These are phyloP conservation scores for Protonibea diacanthus DNA, from an alignment of 2,797 vertebrate species.

Conservation along the genomic window DNA sequence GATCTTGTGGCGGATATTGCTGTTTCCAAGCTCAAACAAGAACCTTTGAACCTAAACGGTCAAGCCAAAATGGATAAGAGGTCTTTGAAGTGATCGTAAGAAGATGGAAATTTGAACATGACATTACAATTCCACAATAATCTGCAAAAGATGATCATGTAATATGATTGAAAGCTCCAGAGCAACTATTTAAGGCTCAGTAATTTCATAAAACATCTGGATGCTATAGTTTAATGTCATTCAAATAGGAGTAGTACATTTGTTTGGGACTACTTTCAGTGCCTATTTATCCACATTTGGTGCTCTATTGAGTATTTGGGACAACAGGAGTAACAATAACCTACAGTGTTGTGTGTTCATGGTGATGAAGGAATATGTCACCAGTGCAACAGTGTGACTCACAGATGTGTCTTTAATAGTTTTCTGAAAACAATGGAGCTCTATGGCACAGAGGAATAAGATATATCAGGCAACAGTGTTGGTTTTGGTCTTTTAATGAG, in stretches of 20 bases:
- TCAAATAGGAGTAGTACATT: background rate
- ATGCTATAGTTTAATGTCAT: too few relatives aligned
- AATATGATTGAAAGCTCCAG: background rate
- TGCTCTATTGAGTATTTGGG: background rate
- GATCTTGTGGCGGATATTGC: background rate
- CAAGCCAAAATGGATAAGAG: background rate
- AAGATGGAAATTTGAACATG: background rate
- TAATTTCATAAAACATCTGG: background rate
- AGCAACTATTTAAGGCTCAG: background rate
- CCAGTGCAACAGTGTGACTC: background rate
- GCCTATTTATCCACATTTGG: slow-evolving; percentile 1
- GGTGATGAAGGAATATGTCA: background rate
- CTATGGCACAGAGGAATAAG: background rate
- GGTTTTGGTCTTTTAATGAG: background rate
- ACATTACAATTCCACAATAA: background rate
- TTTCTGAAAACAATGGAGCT: background rate
- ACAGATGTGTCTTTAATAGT: background rate
- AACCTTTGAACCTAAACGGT: background rate
- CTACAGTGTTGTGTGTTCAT: background rate
- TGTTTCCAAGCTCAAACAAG: background rate
- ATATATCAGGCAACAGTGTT: background rate
- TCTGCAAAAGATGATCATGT: background rate
- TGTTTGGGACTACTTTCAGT: background rate
- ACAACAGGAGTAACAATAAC: background rate
- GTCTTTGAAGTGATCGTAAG: background rate